These are phyloP conservation scores for Nomada ferruginata DNA, from an alignment of 2,888 invertebrate genomes.

Conservation along the genomic window DNA sequence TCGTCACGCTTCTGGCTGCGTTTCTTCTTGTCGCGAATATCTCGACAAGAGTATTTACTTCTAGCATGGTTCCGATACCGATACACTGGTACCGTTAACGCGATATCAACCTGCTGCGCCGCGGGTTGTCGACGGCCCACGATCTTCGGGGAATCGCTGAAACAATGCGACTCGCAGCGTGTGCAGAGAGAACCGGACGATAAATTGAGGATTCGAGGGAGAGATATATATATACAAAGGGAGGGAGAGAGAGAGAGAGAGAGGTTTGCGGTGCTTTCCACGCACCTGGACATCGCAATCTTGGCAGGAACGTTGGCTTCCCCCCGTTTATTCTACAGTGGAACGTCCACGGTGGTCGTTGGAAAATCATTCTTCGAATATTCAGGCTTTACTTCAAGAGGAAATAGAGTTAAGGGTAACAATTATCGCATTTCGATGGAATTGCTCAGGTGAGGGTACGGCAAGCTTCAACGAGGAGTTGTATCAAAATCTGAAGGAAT, in stretches of 20 bases:
- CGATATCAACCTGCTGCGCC: slow-evolving; percentile 58
- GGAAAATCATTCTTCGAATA: background rate
- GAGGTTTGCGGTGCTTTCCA: background rate
- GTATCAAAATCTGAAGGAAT: too few relatives aligned
- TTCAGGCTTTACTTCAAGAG: background rate
- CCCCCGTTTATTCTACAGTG: background rate
- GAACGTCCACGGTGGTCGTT: background rate
- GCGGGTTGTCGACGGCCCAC: slow-evolving; percentile 32
- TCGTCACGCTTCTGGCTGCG: slow-evolving; percentile 25
- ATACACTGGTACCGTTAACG: slow-evolving; percentile 67
- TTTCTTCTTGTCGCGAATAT: slow-evolving; percentile 63
- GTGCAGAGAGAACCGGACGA: slow-evolving; percentile 7
- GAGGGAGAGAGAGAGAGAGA: too few relatives aligned
- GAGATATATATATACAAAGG: too few relatives aligned
- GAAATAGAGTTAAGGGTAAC: background rate
- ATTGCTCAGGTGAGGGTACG: background rate
- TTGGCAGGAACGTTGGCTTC: background rate
- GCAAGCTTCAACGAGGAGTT: too few relatives aligned
- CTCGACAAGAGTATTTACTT: slow-evolving; percentile 67
- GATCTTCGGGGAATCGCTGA: slow-evolving; percentile 41
- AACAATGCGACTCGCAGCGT: slow-evolving; percentile 44
- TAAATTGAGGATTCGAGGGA: slow-evolving; percentile 36
- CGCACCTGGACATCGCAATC: slow-evolving; percentile 6
- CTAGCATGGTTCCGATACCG: slow-evolving; percentile 49
- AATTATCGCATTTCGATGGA: too few relatives aligned